phyloP scores from a whole-genome alignment of 2,888 invertebrate genomes.

The Philhelius pedissequus region DNA sequence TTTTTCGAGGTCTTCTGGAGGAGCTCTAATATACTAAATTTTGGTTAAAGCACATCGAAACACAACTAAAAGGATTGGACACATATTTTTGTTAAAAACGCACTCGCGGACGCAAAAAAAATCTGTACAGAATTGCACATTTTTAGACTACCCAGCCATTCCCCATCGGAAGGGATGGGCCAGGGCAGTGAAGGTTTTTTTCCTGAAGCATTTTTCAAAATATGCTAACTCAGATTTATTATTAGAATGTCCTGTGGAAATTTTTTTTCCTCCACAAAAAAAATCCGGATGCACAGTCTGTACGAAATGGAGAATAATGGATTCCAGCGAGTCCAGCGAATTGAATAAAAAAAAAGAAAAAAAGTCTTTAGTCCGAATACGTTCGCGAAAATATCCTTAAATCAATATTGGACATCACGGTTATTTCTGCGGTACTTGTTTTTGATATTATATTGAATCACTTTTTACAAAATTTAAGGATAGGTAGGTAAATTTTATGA shows the following conservation, averaged over 20 bases:
- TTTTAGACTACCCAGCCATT: constrained; percentile 47
- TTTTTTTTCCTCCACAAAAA: constrained; percentile 7
- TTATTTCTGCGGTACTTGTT: constrained; percentile 47
- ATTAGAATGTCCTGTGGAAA: constrained; percentile 6
- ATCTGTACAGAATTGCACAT: constrained; percentile 55
- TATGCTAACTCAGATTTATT: constrained; percentile 20
- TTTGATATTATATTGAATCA: constrained; percentile 20
- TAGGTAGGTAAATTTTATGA: constrained; percentile 1
- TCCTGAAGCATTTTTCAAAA: constrained; percentile 28
- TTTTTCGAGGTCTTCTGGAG: constrained; percentile 9
- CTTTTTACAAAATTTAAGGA: constrained; percentile 20
- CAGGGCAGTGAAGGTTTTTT: constrained; percentile 56
- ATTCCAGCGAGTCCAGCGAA: constrained; percentile 48
- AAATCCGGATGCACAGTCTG: constrained; percentile 64
- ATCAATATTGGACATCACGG: constrained; percentile 63
- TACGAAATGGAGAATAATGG: constrained; percentile 60
- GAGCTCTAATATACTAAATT: not conserved
- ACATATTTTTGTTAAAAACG: constrained; percentile 16
- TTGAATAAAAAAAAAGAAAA: constrained; percentile 11
- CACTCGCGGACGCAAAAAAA: constrained; percentile 45
- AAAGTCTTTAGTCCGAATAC: constrained; percentile 49
- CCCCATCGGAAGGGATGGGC: constrained; percentile 63
- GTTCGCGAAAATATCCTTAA: constrained; percentile 63
- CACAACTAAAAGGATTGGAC: constrained; percentile 13
- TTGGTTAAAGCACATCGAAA: not conserved